phyloP scores from a whole-genome alignment of 2,113 vertebrate species.

The Calidris pugnax region DNA sequence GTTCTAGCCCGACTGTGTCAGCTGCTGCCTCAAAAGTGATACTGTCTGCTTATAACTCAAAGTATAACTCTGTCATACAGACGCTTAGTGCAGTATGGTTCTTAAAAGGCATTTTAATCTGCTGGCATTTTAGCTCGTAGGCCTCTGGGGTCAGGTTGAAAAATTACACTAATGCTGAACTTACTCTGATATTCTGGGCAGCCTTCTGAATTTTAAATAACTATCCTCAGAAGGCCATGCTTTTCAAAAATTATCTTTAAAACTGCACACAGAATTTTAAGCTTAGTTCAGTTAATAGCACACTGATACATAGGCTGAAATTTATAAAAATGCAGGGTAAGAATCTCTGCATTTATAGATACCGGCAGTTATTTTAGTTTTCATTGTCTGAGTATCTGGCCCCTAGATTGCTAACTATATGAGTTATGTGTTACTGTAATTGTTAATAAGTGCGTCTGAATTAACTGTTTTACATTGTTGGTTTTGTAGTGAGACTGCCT shows the following conservation, averaged over 20 bases:
- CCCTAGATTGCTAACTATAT: background rate
- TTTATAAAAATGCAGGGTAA: background rate
- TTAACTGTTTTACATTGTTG: background rate
- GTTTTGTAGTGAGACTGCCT: background rate
- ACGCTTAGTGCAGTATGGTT: background rate
- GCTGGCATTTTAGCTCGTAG: slow-evolving; percentile 35
- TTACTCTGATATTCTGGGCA: slow-evolving; percentile 54
- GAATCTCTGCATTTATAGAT: background rate
- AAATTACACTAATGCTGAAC: slow-evolving; percentile 47
- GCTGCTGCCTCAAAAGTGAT: background rate
- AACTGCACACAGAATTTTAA: slow-evolving; percentile 34
- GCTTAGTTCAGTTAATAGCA: background rate
- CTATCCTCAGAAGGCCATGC: slow-evolving; percentile 26
- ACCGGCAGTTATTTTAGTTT: background rate
- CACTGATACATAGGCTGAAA: background rate
- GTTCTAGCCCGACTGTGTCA: background rate
- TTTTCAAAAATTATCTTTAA: slow-evolving; percentile 55
- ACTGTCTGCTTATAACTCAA: background rate
- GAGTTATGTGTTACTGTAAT: background rate
- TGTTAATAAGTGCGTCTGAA: background rate
- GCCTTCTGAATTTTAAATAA: slow-evolving; percentile 53
- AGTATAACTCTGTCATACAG: background rate
- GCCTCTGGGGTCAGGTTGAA: slow-evolving; percentile 49
- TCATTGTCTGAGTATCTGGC: background rate
- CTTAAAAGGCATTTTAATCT: slow-evolving; percentile 58